phyloP scores from a whole-genome alignment of 2,797 vertebrate genomes.

The Uromys caudimaculatus region DNA sequence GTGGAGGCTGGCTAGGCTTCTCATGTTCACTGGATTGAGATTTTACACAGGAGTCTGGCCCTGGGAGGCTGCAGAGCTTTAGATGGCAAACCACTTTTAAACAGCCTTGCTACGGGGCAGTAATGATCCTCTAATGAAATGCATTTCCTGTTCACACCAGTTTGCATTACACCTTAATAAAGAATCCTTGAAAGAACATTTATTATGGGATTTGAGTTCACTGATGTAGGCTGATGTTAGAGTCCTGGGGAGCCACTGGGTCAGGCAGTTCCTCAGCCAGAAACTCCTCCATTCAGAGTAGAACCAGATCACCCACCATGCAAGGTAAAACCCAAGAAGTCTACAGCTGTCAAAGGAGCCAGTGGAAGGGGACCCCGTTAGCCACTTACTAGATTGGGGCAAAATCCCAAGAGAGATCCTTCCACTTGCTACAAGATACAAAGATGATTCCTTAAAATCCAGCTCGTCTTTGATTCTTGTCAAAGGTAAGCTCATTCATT shows the following conservation, averaged over 20 bases:
- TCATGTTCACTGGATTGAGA: background rate
- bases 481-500: conserved; percentile 52
- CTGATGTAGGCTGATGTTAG: conserved; percentile 8
- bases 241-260: background rate
- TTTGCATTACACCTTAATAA: conserved; percentile 76
- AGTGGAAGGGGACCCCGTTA: background rate
- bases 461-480: background rate
- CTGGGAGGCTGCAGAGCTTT: conserved; percentile 15
- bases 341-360: background rate
- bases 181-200: conserved; percentile 65
- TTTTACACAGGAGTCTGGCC: conserved; percentile 58
- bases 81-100: conserved; percentile 61
- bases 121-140: conserved; percentile 72
- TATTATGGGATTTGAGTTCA: conserved; percentile 65
- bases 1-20: background rate
- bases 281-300: background rate
- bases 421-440: conserved; percentile 9
- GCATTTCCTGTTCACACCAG: conserved; percentile 57
- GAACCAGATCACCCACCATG: background rate
- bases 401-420: background rate
- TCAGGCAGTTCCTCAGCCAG: background rate
- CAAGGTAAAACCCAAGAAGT: background rate
- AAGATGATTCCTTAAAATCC: background rate
- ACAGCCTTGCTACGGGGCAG: conserved; percentile 45
- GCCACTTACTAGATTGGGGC: background rate